phyloP scores from a whole-genome alignment of 2,888 invertebrate species.

The Ophion slaviceki region DNA sequence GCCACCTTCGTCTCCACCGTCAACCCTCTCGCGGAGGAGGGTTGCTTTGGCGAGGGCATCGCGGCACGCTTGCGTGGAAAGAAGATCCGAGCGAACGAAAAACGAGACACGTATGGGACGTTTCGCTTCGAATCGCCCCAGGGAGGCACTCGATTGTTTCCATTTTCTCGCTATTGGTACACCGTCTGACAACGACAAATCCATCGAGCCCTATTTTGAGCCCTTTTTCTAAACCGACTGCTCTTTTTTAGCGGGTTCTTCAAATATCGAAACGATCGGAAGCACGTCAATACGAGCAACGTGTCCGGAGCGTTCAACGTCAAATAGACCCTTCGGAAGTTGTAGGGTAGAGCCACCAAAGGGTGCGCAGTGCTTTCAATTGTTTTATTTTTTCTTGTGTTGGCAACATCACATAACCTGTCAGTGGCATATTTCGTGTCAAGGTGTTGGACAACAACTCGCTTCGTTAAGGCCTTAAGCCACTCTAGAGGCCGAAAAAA shows the following conservation, averaged over 20 bases:
- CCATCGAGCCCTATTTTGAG: too few relatives aligned
- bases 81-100: background rate
- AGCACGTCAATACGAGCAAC: background rate
- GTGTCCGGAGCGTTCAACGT: background rate
- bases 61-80: slow-evolving; percentile 51
- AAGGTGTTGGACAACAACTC: too few relatives aligned
- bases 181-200: background rate
- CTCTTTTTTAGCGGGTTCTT: background rate
- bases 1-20: slow-evolving; percentile 27
- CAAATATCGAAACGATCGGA: background rate
- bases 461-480: too few relatives aligned
- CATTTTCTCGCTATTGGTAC: background rate
- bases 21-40: slow-evolving; percentile 42
- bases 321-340: background rate
- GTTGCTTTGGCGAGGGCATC: slow-evolving; percentile 39
- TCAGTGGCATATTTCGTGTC: too few relatives aligned
- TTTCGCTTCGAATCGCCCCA: background rate
- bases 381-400: too few relatives aligned
- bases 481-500: too few relatives aligned
- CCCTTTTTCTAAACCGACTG: background rate
- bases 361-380: too few relatives aligned
- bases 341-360: background rate
- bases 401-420: too few relatives aligned
- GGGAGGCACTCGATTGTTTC: background rate
- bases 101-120: background rate